These are phyloP conservation scores for Grammomys dolichurus DNA, from an alignment of 2,113 vertebrate species.

Conservation along the genomic window DNA sequence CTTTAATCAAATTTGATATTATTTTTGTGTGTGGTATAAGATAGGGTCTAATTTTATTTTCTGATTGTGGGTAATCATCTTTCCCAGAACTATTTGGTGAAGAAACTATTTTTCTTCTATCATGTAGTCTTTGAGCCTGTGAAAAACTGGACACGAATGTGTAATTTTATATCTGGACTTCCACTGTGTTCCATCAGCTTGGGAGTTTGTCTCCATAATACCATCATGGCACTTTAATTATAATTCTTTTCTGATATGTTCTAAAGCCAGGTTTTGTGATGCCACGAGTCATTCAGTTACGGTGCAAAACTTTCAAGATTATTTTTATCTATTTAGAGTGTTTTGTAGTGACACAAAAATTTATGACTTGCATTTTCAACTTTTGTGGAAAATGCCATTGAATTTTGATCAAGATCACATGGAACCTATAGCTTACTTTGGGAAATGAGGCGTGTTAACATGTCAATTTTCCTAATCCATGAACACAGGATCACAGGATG, in stretches of 20 bases:
- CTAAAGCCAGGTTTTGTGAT: background rate
- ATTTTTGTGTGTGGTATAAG: background rate
- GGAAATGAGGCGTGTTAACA: background rate
- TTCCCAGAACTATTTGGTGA: background rate
- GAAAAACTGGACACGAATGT: background rate
- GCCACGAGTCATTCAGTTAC: too few relatives aligned
- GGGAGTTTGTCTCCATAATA: too few relatives aligned
- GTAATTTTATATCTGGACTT: background rate
- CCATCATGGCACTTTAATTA: background rate
- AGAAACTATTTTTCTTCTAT: background rate
- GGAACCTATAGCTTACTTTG: too few relatives aligned
- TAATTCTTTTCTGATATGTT: background rate
- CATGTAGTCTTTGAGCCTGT: background rate
- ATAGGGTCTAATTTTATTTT: background rate
- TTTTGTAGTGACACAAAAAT: background rate
- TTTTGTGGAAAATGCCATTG: background rate
- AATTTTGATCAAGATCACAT: too few relatives aligned
- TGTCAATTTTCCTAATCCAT: background rate
- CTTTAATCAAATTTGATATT: background rate
- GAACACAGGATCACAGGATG: background rate
- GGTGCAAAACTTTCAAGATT: background rate
- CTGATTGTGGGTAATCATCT: background rate
- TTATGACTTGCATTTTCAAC: background rate
- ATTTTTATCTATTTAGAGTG: background rate
- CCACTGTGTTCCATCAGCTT: background rate